Base-by-base conservation (phyloP, 2,888 invertebrate genomes). In the Cabera pusaria region DNA sequence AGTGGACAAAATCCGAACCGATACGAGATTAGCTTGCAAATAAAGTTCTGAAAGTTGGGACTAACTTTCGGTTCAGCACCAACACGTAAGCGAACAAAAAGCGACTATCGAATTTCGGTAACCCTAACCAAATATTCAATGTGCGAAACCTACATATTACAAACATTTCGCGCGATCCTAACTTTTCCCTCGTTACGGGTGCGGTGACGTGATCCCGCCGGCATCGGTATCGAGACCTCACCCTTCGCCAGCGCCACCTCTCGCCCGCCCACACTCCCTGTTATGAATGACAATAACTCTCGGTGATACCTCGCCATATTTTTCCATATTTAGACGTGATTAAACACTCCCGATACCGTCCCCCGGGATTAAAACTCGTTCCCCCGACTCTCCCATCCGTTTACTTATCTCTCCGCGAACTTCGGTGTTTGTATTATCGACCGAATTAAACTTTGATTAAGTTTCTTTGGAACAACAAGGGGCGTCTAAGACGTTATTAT, bases 231-330 rank as follows among this genome's bases (percentile, higher is more conserved):
- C 73, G 79, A 77, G 79, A 54, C 54, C 57, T 44, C 49, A 16
- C 31, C 41, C 32, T 49, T 37, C 44, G 46, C 34, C 50, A 7
- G 32, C 20, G 43, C 59, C 44, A 56, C 50, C 54, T 44, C 45
- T 35, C 21, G 36, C 41, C 21, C 45, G 56, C 60, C 56, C 62
- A 49, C 56, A 56, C 44, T 27, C 46, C 62, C 68, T 64, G 81
- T 81, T 83, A 85, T 88, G 84, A 87, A 87, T 85, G 86, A 87
- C 86, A 87, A 86, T 86, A 84, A 73, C 78, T 77, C 72, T 68
- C 72, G 72, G 75, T 71, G 75, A 78, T 79, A 79, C 73, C 72
- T 78, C 67, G 65, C 72, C 65, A 72, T 79, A 80, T 83, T 84
- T 85, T 83, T 79, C 65, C 77, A 81, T 85, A 84, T 81, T 85